Conservation (phyloP, 2,797 vertebrate species). For the Pelodytes ibericus region DNA sequence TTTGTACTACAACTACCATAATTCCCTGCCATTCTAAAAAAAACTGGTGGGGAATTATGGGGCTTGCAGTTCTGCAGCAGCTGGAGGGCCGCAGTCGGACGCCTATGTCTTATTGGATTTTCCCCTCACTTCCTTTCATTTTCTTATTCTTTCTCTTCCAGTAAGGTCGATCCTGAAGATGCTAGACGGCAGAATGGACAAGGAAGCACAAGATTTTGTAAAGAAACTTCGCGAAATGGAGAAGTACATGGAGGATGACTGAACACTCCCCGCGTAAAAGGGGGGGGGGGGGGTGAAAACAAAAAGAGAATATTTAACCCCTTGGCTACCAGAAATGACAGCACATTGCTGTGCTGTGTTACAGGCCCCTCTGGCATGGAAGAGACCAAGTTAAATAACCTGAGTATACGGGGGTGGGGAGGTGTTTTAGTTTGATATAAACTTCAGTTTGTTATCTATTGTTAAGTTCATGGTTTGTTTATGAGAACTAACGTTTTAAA, state of each 20-base stretch:
- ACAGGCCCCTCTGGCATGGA: slow-evolving; percentile 14
- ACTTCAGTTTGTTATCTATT: slow-evolving; percentile 40
- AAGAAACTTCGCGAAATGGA: slow-evolving; percentile 88
- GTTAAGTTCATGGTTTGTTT: slow-evolving; percentile 45
- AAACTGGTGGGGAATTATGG: too few relatives aligned
- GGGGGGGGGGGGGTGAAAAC: too few relatives aligned
- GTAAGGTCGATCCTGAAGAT: slow-evolving; percentile 87
- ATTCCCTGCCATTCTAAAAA: too few relatives aligned
- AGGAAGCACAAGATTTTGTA: slow-evolving; percentile 89
- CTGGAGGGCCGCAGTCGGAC: too few relatives aligned
- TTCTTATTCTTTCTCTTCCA: slow-evolving; percentile 64
- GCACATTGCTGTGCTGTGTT: slow-evolving; percentile 37
- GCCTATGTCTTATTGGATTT: too few relatives aligned
- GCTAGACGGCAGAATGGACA: slow-evolving; percentile 83
- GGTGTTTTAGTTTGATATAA: slow-evolving; percentile 17
- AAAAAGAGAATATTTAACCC: slow-evolving; percentile 20
- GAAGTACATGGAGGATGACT: slow-evolving; percentile 86
- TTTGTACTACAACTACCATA: too few relatives aligned
- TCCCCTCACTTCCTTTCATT: too few relatives aligned
- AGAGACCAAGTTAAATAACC: slow-evolving; percentile 19
- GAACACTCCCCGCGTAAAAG: slow-evolving; percentile 6
- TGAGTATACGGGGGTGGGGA: neutral
- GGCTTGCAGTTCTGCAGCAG: too few relatives aligned
- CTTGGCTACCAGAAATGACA: slow-evolving; percentile 26
- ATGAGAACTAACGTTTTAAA: slow-evolving; percentile 47